phyloP scores from a whole-genome alignment of 1,140 invertebrate species.

The Saxidomus purpurata region DNA sequence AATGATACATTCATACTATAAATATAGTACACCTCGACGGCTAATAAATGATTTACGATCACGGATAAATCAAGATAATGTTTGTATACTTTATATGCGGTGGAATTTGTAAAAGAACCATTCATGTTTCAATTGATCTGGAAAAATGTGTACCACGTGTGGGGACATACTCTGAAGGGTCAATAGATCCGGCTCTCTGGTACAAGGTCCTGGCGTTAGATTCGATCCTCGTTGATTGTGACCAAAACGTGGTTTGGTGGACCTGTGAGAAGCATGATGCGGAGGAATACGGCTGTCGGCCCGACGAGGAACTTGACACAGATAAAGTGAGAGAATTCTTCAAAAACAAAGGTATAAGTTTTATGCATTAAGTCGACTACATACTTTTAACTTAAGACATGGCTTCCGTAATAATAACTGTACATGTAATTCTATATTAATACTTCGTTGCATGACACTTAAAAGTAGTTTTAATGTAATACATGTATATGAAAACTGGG shows the following conservation, averaged over 20 bases:
- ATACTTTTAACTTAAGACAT: too few species aligned
- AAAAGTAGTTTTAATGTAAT: too few species aligned
- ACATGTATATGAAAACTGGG: too few species aligned
- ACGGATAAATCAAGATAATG: neutral
- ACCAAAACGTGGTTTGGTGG: neutral
- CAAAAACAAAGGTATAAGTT: conserved; percentile 34
- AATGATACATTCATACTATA: too few species aligned
- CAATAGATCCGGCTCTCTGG: conserved; percentile 40
- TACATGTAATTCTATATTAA: too few species aligned
- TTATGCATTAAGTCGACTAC: too few species aligned
- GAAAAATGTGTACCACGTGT: conserved; percentile 21
- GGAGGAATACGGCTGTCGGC: too few species aligned
- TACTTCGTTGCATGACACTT: too few species aligned
- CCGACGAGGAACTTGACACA: neutral
- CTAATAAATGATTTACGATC: too few species aligned
- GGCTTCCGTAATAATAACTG: too few species aligned
- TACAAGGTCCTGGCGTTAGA: conserved; percentile 39
- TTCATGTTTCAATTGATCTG: neutral
- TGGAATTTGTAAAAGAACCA: neutral
- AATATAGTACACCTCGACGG: too few species aligned
- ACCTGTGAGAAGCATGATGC: neutral
- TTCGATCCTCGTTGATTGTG: conserved; percentile 40
- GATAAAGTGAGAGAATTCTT: neutral
- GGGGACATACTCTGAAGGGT: neutral
- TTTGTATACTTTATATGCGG: neutral